A percentile compares a stretch with the other conserved stretches of the same genome.
These are phyloP conservation scores for Pammene aurita DNA, from an alignment of 2,888 invertebrate genomes.

Conservation along the genomic window DNA sequence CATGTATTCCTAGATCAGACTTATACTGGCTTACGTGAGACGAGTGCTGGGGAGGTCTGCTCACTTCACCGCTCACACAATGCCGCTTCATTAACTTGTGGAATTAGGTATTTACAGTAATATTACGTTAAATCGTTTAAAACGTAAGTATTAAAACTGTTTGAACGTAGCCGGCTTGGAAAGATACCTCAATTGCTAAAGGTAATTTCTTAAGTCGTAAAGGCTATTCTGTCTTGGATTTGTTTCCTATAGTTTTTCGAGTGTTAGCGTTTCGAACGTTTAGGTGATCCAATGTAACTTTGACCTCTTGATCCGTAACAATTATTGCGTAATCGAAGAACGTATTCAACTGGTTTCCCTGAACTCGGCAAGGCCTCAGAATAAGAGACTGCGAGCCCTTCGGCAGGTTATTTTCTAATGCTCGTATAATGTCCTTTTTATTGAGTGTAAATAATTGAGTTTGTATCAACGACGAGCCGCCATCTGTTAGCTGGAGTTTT, in stretches of 20 bases:
- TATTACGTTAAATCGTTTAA: constrained; percentile 35
- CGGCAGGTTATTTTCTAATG: constrained; percentile 75
- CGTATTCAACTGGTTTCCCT: background rate
- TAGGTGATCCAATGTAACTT: background rate
- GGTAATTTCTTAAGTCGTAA: constrained; percentile 62
- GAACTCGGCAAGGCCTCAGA: background rate
- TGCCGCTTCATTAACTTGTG: constrained; percentile 21
- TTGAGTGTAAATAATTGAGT: constrained; percentile 83
- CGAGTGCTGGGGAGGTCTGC: background rate
- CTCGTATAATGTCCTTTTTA: constrained; percentile 81
- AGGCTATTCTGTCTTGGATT: constrained; percentile 44
- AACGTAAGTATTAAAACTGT: constrained; percentile 33
- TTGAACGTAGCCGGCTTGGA: constrained; percentile 39
- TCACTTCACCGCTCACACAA: background rate
- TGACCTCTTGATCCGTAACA: background rate
- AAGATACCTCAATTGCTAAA: constrained; percentile 24
- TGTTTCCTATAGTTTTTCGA: background rate
- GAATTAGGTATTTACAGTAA: constrained; percentile 19
- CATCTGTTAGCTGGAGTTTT: constrained; percentile 74
- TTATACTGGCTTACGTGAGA: background rate
- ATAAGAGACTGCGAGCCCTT: constrained; percentile 46
- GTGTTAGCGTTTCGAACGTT: background rate
- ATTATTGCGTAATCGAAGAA: background rate
- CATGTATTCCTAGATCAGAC: background rate
- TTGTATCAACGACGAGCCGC: constrained; percentile 76